Evolutionary conservation across 2,797 vertebrate species (phyloP), one percentile per base, ranked within the genome.

Genomic region (Meriones psammophilus): DNA sequence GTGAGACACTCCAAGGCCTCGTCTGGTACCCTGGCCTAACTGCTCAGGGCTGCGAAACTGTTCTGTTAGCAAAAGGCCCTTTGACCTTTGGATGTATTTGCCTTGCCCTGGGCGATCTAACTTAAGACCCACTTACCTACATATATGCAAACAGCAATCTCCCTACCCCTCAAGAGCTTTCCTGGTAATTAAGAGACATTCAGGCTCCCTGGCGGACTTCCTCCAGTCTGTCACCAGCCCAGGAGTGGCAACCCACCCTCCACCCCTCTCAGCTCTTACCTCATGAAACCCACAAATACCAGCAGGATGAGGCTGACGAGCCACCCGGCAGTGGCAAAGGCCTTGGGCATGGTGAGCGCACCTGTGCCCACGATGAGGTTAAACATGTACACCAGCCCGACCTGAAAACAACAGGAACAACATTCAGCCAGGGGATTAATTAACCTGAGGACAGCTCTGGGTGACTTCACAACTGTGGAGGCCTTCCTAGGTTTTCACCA

Each of bases 351-450:
- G 84, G 99, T 99, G 95, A 99, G 98, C 0, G 99, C 99, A 33
- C 99, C 99, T 0, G 99, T 99, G 46, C 99, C 99, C 0, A 99
- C 99, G 0, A 99, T 99, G 96, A 99, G 99, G 97, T 99, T 99
- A 97, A 99, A 99, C 99, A 99, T 99, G 97, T 99, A 99, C 94
- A 99, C 99, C 98, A 99, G 98, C 33, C 99, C 99, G 68, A 99
- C 99, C 99, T 99, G 97, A 90, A 88, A 98, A 6, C 89, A 54
- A 68, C 62, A 96, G 92, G 97, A 0, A 4, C 9, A 66, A 42
- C 0, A 0, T 83, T 94, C 96, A 84, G 79, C 3, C 18, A 20
- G 3, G 74, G 42, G 36, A 20, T 1, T 0, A 36, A 50, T 4
- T 66, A 46, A 8, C 60, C 69, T 28, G 18, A 58, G 73, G 91